Evolutionary conservation across 64 coral and sea anemone genomes (phyloP).

Genomic region (Stylophora pistillata): DNA sequence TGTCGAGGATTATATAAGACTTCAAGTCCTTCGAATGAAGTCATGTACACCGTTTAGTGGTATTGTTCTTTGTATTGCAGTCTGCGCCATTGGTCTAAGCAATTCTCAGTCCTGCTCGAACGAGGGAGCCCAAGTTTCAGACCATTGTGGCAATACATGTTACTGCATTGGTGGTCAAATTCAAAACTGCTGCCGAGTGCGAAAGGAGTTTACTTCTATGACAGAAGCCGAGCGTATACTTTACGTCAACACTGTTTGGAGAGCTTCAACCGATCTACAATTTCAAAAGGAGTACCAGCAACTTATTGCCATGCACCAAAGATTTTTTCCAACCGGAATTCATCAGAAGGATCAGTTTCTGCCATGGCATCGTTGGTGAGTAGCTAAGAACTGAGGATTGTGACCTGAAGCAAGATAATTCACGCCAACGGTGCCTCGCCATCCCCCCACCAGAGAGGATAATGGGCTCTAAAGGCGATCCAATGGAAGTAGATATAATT

Average conservation of each 20-base stretch:
- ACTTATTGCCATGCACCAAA: constrained; percentile 9
- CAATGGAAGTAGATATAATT: no score
- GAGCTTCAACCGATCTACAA: background rate
- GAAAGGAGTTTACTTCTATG: constrained; percentile 53
- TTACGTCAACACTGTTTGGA: background rate
- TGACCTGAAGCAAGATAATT: no score
- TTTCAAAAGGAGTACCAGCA: constrained; percentile 1
- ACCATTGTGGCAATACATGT: background rate
- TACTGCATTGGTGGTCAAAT: background rate
- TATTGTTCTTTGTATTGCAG: background rate
- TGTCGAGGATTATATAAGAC: no score
- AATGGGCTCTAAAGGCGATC: no score
- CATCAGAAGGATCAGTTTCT: constrained; percentile 31
- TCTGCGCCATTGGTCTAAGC: background rate
- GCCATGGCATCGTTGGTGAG: constrained; percentile 46
- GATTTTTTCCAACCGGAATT: constrained; percentile 9
- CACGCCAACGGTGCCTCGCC: no score
- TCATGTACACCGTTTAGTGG: no score
- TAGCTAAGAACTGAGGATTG: no score
- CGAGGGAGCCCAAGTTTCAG: background rate
- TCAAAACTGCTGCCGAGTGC: constrained; percentile 14
- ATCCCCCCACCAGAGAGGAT: no score
- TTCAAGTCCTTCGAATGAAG: no score
- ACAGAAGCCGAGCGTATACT: constrained; percentile 20
- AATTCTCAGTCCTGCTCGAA: background rate